Evolutionary conservation across 1,140 invertebrate species (phyloP), one percentile per base, ranked within the genome.

Genomic region (Laodelphax striatellus): DNA sequence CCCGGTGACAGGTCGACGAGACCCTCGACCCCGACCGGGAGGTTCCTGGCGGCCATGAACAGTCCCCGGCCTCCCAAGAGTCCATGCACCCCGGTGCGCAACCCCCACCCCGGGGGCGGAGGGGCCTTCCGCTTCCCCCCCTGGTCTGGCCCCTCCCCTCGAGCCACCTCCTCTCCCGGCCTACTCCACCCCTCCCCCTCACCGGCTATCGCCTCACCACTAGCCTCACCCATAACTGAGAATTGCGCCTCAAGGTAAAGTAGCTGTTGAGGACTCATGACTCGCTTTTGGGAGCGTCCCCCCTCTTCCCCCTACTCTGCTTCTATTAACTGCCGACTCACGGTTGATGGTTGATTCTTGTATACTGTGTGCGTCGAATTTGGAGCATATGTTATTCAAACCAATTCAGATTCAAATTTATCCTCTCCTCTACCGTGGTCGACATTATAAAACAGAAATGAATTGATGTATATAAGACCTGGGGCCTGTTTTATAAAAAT

Each of bases 121-220:
- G 42, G 54, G 21, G 28, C 53, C 43, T 73, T 73, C 62, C 63
- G 69, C 56, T 68, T 71, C 57, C 72, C 72, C 24, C 70, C 67
- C 8, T 69, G 68, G 65, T 68, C 69, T 6, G 63, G 60, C n/a
- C 62, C 63, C 19, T 67, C 68, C 6, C 65, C 77, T 57, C 70
- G 76, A 63, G 76, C 77, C 53, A 72, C 76, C 1, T 79, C 78
- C 66, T 79, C 77, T 52, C 77, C 78, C 52, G 76, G 76, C 71
- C 75, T 77, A 59, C 71, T 77, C 52, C 74, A 76, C 65, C 73
- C 73, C 14, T 55, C 60, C 41, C 53, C 52, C 13, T 31, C 52
- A 34, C 43, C 13, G 1, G 14, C 43, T 22, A 38, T 22, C 16
- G 1, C 21, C 1, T 62, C 60, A 63, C 74, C 73, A 67, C 71